Percentiles rank a stretch among this genome's conserved stretches.
phyloP scores from a whole-genome alignment of 2,113 vertebrate genomes.

The Ellobius talpinus region DNA sequence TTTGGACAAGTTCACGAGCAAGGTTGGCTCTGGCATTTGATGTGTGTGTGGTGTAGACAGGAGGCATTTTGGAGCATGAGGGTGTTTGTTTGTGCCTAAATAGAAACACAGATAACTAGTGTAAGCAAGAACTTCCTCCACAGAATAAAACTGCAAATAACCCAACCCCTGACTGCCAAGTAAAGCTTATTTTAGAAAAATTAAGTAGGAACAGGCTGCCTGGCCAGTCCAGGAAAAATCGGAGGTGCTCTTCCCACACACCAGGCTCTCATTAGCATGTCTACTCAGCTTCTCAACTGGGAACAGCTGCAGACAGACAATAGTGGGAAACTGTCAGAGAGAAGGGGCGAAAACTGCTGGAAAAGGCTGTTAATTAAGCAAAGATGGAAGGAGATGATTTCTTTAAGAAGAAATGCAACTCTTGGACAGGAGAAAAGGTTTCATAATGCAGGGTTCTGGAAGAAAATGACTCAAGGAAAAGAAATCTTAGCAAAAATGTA shows the following conservation, averaged over 20 bases:
- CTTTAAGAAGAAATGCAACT: conserved; percentile 60
- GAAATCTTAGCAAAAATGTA: conserved; percentile 37
- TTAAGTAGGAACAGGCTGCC: conserved; percentile 68
- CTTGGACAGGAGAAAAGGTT: conserved; percentile 46
- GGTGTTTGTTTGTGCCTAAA: conserved; percentile 75
- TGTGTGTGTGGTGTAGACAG: conserved; percentile 41
- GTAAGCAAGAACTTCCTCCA: conserved; percentile 76
- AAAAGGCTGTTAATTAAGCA: conserved; percentile 70
- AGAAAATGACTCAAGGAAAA: conserved; percentile 50
- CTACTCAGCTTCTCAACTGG: conserved; percentile 58
- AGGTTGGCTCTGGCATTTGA: background rate
- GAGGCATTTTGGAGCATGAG: conserved; percentile 19
- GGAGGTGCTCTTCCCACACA: conserved; percentile 71
- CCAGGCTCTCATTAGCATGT: conserved; percentile 72
- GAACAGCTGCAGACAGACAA: conserved; percentile 76
- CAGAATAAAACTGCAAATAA: conserved; percentile 76
- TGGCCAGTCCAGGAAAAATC: conserved; percentile 70
- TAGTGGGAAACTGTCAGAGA: conserved; percentile 70
- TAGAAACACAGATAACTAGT: conserved; percentile 72
- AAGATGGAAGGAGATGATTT: conserved; percentile 59
- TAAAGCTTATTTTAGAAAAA: conserved; percentile 77
- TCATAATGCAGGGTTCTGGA: background rate
- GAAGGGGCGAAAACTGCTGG: background rate
- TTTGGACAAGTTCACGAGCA: background rate
- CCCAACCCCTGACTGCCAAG: conserved; percentile 72